A percentile compares a stretch with the other conserved stretches of the same genome.
Conservation (phyloP, 2,113 vertebrate species). For the Poecile atricapillus region DNA sequence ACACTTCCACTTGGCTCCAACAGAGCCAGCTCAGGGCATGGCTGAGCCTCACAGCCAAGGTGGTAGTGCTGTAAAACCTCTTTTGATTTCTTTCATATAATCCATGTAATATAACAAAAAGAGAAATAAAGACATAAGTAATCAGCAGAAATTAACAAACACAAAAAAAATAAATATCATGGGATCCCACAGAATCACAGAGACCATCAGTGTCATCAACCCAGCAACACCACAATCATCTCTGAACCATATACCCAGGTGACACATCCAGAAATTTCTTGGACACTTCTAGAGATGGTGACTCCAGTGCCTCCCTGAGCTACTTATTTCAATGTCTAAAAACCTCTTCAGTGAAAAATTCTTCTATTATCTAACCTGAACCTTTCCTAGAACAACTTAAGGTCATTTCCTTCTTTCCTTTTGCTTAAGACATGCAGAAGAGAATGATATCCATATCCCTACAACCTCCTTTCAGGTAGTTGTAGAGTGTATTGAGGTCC, state of each 20-base stretch:
- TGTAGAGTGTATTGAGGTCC: not conserved
- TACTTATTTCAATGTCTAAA: not conserved
- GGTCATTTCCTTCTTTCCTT: not conserved
- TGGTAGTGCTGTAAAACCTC: not conserved
- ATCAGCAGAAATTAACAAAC: not conserved
- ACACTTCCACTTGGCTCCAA: accelerated
- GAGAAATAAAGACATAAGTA: not conserved
- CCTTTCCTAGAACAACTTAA: too few relatives aligned
- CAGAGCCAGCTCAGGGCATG: accelerated
- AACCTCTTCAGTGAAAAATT: not conserved
- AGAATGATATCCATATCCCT: not conserved
- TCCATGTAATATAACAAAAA: not conserved
- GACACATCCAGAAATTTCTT: not conserved
- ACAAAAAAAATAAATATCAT: not conserved
- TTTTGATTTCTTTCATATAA: not conserved
- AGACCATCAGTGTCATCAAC: not conserved
- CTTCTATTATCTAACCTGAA: not conserved
- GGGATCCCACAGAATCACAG: not conserved
- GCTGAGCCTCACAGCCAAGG: not conserved
- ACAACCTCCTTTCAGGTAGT: not conserved
- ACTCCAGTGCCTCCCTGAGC: not conserved
- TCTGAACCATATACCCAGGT: not conserved
- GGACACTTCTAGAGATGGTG: accelerated
- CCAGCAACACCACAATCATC: not conserved
- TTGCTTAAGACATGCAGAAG: not conserved